Percentiles rank a stretch among this genome's conserved stretches.
Evolutionary conservation across 2,888 invertebrate species (phyloP).

Genomic region (Lapara coniferarum): DNA sequence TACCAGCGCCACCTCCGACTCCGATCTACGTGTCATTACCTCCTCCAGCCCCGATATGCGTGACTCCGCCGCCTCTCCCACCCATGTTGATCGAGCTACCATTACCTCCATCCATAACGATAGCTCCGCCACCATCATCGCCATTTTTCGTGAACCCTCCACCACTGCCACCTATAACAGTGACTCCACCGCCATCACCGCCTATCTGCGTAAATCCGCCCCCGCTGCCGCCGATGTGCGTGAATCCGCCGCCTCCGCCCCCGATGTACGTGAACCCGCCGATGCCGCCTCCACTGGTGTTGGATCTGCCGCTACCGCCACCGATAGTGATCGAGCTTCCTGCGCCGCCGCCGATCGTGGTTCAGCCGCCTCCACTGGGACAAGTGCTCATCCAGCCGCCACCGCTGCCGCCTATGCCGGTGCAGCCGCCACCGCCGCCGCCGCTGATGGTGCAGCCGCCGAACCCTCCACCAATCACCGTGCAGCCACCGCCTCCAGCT

Average conservation of each 20-base stretch:
- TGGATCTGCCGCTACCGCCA: slow-evolving; percentile 62
- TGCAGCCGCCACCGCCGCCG: slow-evolving; percentile 66
- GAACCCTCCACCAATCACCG: slow-evolving; percentile 57
- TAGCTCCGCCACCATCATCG: slow-evolving; percentile 55
- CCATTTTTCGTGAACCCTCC: slow-evolving; percentile 59
- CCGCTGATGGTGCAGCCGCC: slow-evolving; percentile 74
- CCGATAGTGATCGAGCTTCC: slow-evolving; percentile 69
- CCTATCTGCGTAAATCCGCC: slow-evolving; percentile 68
- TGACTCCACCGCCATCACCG: slow-evolving; percentile 59
- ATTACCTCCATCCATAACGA: slow-evolving; percentile 59
- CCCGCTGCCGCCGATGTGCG: slow-evolving; percentile 59
- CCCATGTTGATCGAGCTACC: slow-evolving; percentile 62
- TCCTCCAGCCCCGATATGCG: slow-evolving; percentile 57
- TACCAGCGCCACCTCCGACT: slow-evolving; percentile 50
- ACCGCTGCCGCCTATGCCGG: slow-evolving; percentile 66
- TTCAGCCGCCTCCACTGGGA: slow-evolving; percentile 70
- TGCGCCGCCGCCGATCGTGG: slow-evolving; percentile 65
- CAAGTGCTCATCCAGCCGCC: slow-evolving; percentile 71
- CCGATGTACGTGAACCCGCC: slow-evolving; percentile 65
- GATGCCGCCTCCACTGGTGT: slow-evolving; percentile 52
- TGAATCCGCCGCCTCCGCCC: slow-evolving; percentile 62
- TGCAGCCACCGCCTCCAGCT: slow-evolving; percentile 64
- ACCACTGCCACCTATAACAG: slow-evolving; percentile 57
- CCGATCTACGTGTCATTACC: slow-evolving; percentile 68
- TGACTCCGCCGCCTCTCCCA: slow-evolving; percentile 57